A percentile compares a stretch with the other conserved stretches of the same genome.
Evolutionary conservation across 1,140 invertebrate species (phyloP).

Genomic region (Atta texana): DNA sequence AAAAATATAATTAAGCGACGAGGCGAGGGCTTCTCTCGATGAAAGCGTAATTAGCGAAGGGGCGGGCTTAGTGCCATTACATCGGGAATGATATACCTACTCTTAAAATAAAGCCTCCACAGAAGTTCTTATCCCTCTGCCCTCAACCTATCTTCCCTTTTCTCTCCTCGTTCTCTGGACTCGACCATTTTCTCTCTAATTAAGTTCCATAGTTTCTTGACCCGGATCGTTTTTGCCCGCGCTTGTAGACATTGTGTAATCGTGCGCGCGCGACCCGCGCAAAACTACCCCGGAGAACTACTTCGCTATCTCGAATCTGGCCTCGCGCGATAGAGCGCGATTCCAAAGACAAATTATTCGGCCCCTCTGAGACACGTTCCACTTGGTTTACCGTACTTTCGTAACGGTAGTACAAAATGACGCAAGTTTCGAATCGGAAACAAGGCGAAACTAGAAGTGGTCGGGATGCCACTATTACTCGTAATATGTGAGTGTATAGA

Average conservation of each 20-base stretch:
- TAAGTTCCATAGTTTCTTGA: slow-evolving; percentile 72
- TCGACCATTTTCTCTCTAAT: slow-evolving; percentile 70
- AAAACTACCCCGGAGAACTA: slow-evolving; percentile 38
- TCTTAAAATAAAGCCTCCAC: slow-evolving; percentile 60
- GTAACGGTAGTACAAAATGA: slow-evolving; percentile 38
- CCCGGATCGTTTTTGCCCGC: slow-evolving; percentile 62
- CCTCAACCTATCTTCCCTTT: background rate
- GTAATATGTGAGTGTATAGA: background rate
- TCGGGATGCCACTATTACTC: background rate
- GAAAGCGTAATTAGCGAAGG: slow-evolving; percentile 59
- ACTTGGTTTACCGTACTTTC: slow-evolving; percentile 44
- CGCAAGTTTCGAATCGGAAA: slow-evolving; percentile 52
- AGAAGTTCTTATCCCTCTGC: slow-evolving; percentile 60
- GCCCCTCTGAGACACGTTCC: slow-evolving; percentile 45
- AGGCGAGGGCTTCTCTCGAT: slow-evolving; percentile 17
- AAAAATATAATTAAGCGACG: slow-evolving; percentile 58
- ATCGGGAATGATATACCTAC: slow-evolving; percentile 49
- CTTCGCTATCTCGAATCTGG: slow-evolving; percentile 38
- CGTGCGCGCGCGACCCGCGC: slow-evolving; percentile 24
- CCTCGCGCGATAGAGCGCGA: slow-evolving; percentile 48
- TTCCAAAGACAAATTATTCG: slow-evolving; percentile 64
- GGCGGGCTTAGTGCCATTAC: slow-evolving; percentile 44
- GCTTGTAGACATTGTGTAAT: slow-evolving; percentile 64
- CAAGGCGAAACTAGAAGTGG: slow-evolving; percentile 37
- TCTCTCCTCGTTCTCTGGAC: background rate